A percentile compares a stretch with the other conserved stretches of the same genome.
Conservation (phyloP, 2,113 vertebrate species). For the Neogobius melanostomus region DNA sequence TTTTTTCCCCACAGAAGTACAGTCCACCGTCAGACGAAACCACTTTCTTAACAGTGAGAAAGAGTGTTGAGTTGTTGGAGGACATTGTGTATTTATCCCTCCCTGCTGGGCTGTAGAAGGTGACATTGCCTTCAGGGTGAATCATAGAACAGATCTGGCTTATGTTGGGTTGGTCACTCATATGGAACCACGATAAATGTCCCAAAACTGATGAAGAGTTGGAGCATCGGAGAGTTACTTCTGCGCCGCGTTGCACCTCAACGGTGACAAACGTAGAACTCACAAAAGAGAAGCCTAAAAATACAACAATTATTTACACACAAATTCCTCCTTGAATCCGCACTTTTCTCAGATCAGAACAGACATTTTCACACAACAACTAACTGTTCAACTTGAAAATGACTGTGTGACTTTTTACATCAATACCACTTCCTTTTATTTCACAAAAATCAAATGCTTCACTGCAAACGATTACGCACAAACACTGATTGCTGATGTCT, state of each 20-base stretch:
- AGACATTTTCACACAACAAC: no score
- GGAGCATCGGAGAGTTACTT: neutral
- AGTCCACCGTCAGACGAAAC: neutral
- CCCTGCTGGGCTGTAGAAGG: neutral
- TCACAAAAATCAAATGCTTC: no score
- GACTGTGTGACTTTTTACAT: no score
- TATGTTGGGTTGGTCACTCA: neutral
- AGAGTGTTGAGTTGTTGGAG: neutral
- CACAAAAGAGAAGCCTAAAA: neutral
- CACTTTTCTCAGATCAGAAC: no score
- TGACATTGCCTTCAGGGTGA: neutral
- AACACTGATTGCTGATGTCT: no score
- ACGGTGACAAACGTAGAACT: neutral
- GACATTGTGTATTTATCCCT: neutral
- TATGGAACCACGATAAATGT: constrained; percentile 2
- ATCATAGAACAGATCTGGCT: neutral
- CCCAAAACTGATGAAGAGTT: neutral
- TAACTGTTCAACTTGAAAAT: no score
- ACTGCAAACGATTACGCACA: no score
- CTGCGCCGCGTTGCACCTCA: neutral
- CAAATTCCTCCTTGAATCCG: no score
- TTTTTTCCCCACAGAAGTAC: neutral
- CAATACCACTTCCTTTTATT: no score
- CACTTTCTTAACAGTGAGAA: neutral
- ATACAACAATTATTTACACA: neutral